Conservation (phyloP, 2,113 vertebrate species). For the Colistium nudipinnis region DNA sequence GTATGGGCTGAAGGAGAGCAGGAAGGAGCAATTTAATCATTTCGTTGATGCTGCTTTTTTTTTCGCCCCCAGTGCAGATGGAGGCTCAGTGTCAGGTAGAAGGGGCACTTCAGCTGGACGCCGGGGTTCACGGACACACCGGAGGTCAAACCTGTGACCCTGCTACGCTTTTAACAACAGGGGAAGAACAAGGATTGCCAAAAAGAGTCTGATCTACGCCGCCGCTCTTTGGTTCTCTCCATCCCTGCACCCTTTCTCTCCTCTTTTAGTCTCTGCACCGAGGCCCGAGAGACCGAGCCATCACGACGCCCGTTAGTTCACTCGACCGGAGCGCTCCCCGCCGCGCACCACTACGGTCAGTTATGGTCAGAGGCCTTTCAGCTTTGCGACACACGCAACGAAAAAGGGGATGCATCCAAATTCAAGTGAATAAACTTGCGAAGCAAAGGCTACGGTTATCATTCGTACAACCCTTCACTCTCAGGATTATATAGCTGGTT, state of each 20-base stretch:
- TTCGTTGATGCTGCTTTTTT: constrained; percentile 33
- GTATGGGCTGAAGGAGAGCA: constrained; percentile 8
- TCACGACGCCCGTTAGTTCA: constrained; percentile 16
- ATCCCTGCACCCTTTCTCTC: not conserved
- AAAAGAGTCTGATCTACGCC: constrained; percentile 17
- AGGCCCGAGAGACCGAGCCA: constrained; percentile 13
- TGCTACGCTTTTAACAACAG: constrained; percentile 7
- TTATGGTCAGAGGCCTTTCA: constrained; percentile 1
- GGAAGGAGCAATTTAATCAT: constrained; percentile 27
- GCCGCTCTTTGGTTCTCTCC: constrained; percentile 42
- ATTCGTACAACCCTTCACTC: no score
- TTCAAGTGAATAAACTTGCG: no score
- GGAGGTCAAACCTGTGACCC: constrained; percentile 30
- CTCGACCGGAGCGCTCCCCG: constrained; percentile 23
- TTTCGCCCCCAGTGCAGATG: constrained; percentile 19
- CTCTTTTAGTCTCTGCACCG: constrained; percentile 1
- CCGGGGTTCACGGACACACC: constrained; percentile 24
- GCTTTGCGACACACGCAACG: not conserved
- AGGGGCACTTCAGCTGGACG: constrained; percentile 9
- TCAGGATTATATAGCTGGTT: constrained; percentile 17
- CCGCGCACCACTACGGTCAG: not conserved
- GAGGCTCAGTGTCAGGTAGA: constrained; percentile 7
- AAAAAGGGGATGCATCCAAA: no score
- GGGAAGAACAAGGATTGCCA: not conserved
- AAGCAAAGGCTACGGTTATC: no score